Base-by-base conservation (phyloP, 2,888 invertebrate genomes). In the Watsonalla binaria region DNA sequence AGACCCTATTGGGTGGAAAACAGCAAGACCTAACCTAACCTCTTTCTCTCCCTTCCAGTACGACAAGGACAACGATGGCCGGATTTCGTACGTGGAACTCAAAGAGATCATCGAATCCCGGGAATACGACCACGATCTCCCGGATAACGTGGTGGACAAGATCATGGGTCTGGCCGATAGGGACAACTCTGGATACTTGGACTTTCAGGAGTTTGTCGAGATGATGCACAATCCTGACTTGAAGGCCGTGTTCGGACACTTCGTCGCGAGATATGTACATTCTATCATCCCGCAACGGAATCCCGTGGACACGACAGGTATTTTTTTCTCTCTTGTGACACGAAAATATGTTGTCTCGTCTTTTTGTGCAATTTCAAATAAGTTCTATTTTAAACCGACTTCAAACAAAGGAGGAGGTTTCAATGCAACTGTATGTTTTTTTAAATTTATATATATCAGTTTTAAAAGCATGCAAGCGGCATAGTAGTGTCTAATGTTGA, bases 181-280 rank as follows among this genome's bases (percentile, higher is more conserved):
- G 6, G 89, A 91, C 62, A 86, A 92, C 67, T 94, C 94, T 47
- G 94, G 94, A 5, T 92, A 92, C 64, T 83, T 96, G 53, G 94
- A 95, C 71, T 95, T 94, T 69, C 87, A 92, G 15, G 96, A 96
- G 84, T 95, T 96, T 65, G 92, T 94, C 35, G 92, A 92, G 45
- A 94, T 95, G 94, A 93, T 94, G 83, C 87, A 92, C 63, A 78
- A 92, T 56, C 93, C 93, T 0, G 92, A 92, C 54, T 76, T 93
- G 62, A 92, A 92, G 68, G 92, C 92, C n/a, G 86, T 94, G 6
- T 94, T 94, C 62, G 94, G 93, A 0, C 93, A 93, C 56, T 92
- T 93, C 64, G 84, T 94, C 24, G 92, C 92, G 35, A 88, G 92
- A 83, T 94, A 93, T 61, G 90, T 93, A 0, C 91, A 92, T 54